Evolutionary conservation across 2,113 vertebrate species (phyloP).

Genomic region (Oncorhynchus mykiss): DNA sequence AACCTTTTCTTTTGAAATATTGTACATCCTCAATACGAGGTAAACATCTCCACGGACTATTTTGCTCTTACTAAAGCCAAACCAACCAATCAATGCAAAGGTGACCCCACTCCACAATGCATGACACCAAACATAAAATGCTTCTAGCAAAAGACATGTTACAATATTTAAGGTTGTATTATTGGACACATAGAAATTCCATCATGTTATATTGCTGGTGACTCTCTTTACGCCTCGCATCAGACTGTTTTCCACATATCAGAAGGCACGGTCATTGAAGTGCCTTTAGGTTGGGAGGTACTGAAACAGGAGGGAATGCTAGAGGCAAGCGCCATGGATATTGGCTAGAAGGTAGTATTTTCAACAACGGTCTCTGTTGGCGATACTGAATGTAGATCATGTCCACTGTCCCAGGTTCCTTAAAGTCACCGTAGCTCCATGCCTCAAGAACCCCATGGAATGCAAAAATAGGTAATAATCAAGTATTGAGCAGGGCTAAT

Average conservation of each 20-base stretch:
- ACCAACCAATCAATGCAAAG: background rate
- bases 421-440: background rate
- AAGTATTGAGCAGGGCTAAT: background rate
- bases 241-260: background rate
- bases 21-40: background rate
- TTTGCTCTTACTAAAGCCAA: background rate
- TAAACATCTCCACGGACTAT: background rate
- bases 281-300: background rate
- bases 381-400: background rate
- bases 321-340: background rate
- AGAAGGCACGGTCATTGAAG: background rate
- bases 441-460: background rate
- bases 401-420: background rate
- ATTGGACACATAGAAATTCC: background rate
- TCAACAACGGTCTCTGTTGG: background rate
- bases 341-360: background rate
- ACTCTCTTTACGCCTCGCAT: background rate
- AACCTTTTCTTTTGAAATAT: background rate
- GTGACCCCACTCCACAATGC: background rate
- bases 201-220: slow-evolving; percentile 3
- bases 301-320: background rate
- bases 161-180: background rate
- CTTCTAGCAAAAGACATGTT: background rate
- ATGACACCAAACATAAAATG: background rate
- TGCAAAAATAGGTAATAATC: background rate